Evolutionary conservation across 1,140 invertebrate genomes (phyloP).

Genomic region (Drosophila arawakana): DNA sequence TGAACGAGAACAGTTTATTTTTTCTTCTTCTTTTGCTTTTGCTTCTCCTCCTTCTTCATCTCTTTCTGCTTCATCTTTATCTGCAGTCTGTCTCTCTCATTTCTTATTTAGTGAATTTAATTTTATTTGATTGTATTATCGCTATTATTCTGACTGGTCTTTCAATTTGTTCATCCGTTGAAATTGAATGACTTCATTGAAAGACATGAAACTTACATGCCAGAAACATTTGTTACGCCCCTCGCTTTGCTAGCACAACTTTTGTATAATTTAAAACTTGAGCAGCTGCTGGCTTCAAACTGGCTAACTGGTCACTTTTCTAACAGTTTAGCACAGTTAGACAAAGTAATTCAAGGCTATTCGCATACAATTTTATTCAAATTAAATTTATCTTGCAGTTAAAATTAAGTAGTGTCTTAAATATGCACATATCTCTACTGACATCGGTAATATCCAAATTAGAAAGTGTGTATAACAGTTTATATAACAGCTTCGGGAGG

Average conservation of each 20-base stretch:
- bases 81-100: not conserved
- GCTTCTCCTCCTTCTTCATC: not conserved
- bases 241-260: not conserved
- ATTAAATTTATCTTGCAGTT: too few relatives aligned
- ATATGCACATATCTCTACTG: too few relatives aligned
- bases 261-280: not conserved
- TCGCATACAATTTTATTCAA: too few relatives aligned
- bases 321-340: too few relatives aligned
- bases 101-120: conserved; percentile 26
- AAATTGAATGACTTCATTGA: conserved; percentile 28
- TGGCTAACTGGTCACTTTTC: too few relatives aligned
- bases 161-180: conserved; percentile 28
- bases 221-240: not conserved
- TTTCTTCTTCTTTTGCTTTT: not conserved
- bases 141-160: not conserved
- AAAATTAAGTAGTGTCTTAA: too few relatives aligned
- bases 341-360: too few relatives aligned
- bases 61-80: not conserved
- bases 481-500: not conserved
- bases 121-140: conserved; percentile 24
- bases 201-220: not conserved
- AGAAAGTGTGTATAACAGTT: too few relatives aligned
- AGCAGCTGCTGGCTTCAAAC: too few relatives aligned
- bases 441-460: too few relatives aligned
- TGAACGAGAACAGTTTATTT: conserved; percentile 58